Conservation (phyloP, 2,888 invertebrate genomes). For the Loripinus fragilis region DNA sequence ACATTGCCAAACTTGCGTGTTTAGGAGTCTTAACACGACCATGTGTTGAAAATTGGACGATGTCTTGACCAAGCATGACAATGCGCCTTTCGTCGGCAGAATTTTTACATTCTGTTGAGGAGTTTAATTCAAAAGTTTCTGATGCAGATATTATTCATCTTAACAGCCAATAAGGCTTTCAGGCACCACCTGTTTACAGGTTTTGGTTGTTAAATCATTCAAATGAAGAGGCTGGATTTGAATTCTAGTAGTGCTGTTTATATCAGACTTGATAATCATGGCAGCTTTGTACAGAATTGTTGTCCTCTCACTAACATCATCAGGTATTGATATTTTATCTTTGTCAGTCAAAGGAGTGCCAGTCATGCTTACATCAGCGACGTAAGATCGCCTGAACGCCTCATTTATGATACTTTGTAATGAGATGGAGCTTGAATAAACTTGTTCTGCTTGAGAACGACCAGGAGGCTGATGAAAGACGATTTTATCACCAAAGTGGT, state of each 20-base stretch:
- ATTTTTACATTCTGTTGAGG: too few species aligned
- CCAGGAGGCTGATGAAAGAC: slow-evolving; percentile 10
- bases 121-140: background rate
- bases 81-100: slow-evolving; percentile 13
- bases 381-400: background rate
- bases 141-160: slow-evolving; percentile 5
- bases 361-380: too few species aligned
- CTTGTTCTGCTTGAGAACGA: background rate
- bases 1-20: slow-evolving; percentile 7
- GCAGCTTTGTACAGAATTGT: slow-evolving; percentile 2
- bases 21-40: slow-evolving; percentile 9
- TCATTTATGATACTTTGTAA: slow-evolving; percentile 1
- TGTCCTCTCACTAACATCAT: background rate
- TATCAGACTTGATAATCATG: slow-evolving; percentile 5
- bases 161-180: slow-evolving; percentile 3
- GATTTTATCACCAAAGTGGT: background rate
- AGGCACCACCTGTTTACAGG: background rate
- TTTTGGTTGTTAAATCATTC: background rate
- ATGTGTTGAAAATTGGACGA: slow-evolving; percentile 2
- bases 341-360: background rate
- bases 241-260: background rate
- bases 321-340: background rate
- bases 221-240: background rate
- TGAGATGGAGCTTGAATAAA: slow-evolving; percentile 14
- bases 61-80: slow-evolving; percentile 1